Base-by-base conservation (phyloP, 2,888 invertebrate genomes). In the Eupelmus urozonus region DNA sequence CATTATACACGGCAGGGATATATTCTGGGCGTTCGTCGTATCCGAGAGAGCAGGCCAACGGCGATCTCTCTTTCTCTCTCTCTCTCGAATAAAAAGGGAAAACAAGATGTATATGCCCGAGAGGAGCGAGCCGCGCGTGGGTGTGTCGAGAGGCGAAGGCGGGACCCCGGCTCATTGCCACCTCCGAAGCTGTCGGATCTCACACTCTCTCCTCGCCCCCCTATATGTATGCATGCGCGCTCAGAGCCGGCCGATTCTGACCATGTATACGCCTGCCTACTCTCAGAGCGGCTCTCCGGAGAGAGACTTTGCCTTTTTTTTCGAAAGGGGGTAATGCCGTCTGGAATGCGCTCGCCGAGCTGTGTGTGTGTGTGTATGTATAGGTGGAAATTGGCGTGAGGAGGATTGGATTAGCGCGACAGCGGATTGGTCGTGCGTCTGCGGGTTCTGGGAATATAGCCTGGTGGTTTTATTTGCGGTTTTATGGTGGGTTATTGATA, bases 141-240 rank as follows among this genome's bases (percentile, higher is more conserved):
- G 88, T 88, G 88, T 88, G 88, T 88, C 88, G 84, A 71, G 60
- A 84, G 88, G 87, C 86, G 87, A 60, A 85, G 88, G 88, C 87
- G 87, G 88, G 85, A 87, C 83, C 83, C 78, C 81, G 81, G 25
- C 87, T 88, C 87, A 88, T 88, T 87, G 87, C 88, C 87, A 88
- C 88, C 88, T 88, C 87, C 87, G 85, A 85, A 88, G 86, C 87
- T 87, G 85, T 88, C 85, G 85, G 86, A 87, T 88, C 87, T 88
- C 86, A 82, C 88, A 85, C 88, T 85, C 29, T 49, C 67, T 60
- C 60, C 74, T 45, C 9, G n/a, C n/a, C n/a, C n/a, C 13, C 13
- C 13, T 45, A 13, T 16, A 34, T 34, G 34, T 34, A 34, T 34
- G 9, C 34, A 9, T 34, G 34, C 9, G 34, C 9, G 34, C 34